Base-by-base conservation (phyloP, 2,797 vertebrate genomes). In the Megalops cyprinoides region DNA sequence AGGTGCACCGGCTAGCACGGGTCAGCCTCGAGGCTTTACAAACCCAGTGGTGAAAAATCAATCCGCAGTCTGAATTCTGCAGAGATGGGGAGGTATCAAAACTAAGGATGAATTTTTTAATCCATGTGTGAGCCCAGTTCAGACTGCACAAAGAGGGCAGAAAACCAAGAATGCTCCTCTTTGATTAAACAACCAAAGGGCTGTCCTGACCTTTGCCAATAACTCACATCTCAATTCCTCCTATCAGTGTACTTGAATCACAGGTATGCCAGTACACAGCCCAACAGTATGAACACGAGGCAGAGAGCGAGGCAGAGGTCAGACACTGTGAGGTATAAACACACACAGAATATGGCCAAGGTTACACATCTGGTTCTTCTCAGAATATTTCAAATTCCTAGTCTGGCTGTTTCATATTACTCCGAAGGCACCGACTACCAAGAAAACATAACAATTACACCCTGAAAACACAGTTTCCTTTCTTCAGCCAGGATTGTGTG, bases 351-450 rank as follows among this genome's bases (percentile, higher is more conserved):
- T 1, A 12, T 8, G 73, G 73, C 20, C 25, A 73, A 49, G 20
- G 42, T 49, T 28, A 49, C 34, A 74, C 73, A 74, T 74, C 73
- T 74, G 73, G 18, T 74, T 74, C 73, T 15, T n/a, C 4, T 74
- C 73, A 74, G 23, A 18, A 28, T 48, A 18, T 20, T 49, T 74
- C 73, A 48, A 46, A 74, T 74, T 74, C 73, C 73, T 48, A 20
- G 42, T 42, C 23, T 23, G 42, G 18, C 73, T 74, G 73, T 23
- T 74, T 74, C 44, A 48, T 25, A 28, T 74, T 74, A 74, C 44
- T n/a, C 34, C 5, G 1, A 74, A 28, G 73, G 42, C 37, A 12
- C 37, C 15, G 15, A 20, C 37, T 44, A 23, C 42, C 23, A 42
- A 74, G 44, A 37, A 49, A 48, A 46, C 44, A 4, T 34, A 14